Evolutionary conservation across 1,140 invertebrate genomes (phyloP).

Genomic region (Bombus difficillimus): DNA sequence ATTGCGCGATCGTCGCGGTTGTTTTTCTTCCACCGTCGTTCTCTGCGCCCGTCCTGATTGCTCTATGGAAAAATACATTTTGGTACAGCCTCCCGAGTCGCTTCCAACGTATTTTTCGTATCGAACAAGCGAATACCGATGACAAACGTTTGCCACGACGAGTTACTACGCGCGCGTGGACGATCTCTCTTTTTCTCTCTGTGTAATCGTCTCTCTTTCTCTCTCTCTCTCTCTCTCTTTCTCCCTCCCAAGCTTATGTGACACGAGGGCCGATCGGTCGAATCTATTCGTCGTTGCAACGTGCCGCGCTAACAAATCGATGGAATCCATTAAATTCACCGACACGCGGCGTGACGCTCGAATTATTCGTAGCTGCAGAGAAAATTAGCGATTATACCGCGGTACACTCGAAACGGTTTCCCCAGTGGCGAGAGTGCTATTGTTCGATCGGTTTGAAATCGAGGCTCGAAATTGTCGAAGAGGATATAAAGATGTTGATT

Average conservation of each 20-base stretch:
- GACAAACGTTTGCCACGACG: conserved; percentile 27
- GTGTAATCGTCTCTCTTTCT: not conserved
- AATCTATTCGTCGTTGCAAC: conserved; percentile 39
- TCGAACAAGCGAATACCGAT: conserved; percentile 4
- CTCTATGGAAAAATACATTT: conserved; percentile 44
- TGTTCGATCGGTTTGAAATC: conserved; percentile 3
- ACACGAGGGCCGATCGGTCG: conserved; percentile 13
- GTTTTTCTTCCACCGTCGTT: conserved; percentile 36
- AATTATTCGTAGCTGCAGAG: conserved; percentile 36
- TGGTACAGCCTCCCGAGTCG: conserved; percentile 1
- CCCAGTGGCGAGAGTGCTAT: not conserved
- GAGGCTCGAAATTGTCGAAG: not conserved
- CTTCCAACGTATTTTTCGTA: conserved; percentile 25
- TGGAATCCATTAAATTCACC: conserved; percentile 37
- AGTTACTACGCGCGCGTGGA: conserved; percentile 8
- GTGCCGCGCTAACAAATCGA: conserved; percentile 39
- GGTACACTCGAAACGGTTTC: conserved; percentile 4
- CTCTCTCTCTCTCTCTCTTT: too few relatives aligned
- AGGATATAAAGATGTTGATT: not conserved
- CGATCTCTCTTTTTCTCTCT: too few relatives aligned
- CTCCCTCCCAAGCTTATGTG: not conserved
- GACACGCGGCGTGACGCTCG: conserved; percentile 2
- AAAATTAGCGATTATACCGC: conserved; percentile 37
- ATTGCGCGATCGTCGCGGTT: conserved; percentile 69
- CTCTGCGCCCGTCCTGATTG: conserved; percentile 9